These are phyloP conservation scores for Elaphurus davidianus DNA, from an alignment of 2,113 vertebrate species.

Conservation along the genomic window DNA sequence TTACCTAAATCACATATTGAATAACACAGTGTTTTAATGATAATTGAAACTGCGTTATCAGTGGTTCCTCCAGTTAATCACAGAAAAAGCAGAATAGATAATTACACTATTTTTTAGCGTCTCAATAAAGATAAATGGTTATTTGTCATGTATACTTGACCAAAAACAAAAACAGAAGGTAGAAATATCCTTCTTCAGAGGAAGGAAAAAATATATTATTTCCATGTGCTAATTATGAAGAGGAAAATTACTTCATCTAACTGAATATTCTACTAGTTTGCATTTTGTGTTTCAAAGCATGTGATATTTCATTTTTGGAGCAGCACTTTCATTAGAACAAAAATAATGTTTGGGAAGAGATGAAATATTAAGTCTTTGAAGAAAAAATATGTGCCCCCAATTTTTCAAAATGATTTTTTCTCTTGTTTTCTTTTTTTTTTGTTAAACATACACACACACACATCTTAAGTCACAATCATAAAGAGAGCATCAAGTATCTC, in stretches of 20 bases:
- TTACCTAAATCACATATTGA: background rate
- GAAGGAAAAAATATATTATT: background rate
- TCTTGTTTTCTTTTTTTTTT: too few species aligned
- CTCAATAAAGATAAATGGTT: background rate
- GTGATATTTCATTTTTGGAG: background rate
- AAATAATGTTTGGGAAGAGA: background rate
- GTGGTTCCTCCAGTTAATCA: background rate
- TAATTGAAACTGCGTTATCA: background rate
- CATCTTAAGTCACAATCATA: background rate
- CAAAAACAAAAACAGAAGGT: background rate
- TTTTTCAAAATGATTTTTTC: background rate
- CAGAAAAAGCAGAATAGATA: background rate
- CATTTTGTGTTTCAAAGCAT: background rate
- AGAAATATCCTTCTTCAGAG: background rate
- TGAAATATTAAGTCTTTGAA: background rate
- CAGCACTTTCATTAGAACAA: background rate
- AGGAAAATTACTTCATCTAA: background rate
- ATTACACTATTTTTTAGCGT: background rate
- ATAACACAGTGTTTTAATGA: background rate
- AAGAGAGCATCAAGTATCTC: background rate
- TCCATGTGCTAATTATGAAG: background rate
- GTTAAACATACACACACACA: background rate
- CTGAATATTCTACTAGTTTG: background rate
- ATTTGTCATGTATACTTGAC: background rate
- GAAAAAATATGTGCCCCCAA: background rate